Evolutionary conservation across 2,888 invertebrate genomes (phyloP), one percentile per base, ranked within the genome.

Genomic region (Escarpia spicata): DNA sequence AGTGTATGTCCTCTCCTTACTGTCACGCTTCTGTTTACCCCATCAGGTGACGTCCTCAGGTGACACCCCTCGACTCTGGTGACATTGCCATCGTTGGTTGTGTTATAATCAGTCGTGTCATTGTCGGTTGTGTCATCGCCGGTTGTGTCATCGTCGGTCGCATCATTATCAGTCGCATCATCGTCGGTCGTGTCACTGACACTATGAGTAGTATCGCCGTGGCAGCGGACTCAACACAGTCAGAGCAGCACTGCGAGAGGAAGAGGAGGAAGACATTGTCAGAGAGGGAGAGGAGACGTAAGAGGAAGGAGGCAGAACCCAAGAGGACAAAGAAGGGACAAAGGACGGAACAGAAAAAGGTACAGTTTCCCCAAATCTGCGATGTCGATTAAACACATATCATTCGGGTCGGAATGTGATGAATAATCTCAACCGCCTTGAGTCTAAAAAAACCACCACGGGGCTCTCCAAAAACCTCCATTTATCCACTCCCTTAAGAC

Each of bases 301-400:
- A 75, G n/a, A 75, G 75, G 75, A 75, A n/a, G 26, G 75, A n/a
- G n/a, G 4, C 60, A 3, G 26, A 75, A 26, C 75, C 75, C n/a
- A 75, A 75, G 75, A 75, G 19, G 75, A 75, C 75, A 75, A 75
- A 75, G 75, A 75, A 75, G 75, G 75, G 75, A 75, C 75, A 15
- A 6, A 52, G 52, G 52, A 3, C 52, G 52, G 10, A 52, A 52
- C 52, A 52, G 52, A 75, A 75, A 26, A 75, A 75, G 75, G 75
- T 75, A 75, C 75, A 26, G 75, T 75, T n/a, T 75, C 75, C 19
- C 19, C 19, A 75, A 75, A 75, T 4, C 75, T 4, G 3, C 1
- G 37, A 37, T 37, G 37, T 37, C 37, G 37, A 37, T 37, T 37
- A 37, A 37, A 37, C 37, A 37, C 37, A 37, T 37, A 37, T 1